These are phyloP conservation scores for Cephus runcator DNA, from an alignment of 2,888 invertebrate genomes.

Conservation along the genomic window DNA sequence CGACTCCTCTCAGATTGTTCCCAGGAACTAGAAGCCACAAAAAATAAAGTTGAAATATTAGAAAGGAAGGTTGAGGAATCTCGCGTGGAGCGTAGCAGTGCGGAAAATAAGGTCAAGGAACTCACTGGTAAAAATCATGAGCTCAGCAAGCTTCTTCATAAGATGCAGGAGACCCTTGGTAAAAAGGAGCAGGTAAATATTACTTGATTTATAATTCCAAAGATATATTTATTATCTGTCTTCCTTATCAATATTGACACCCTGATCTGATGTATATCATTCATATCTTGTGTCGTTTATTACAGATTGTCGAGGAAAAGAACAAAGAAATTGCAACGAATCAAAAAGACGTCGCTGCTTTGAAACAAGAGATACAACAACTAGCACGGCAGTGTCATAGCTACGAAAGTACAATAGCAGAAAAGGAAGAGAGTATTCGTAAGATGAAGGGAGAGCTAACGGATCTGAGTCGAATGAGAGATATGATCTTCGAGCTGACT, in stretches of 20 bases:
- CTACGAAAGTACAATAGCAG: slow-evolving; percentile 46
- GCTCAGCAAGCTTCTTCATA: slow-evolving; percentile 32
- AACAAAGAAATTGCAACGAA: slow-evolving; percentile 44
- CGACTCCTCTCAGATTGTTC: slow-evolving; percentile 25
- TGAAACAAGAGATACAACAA: slow-evolving; percentile 53
- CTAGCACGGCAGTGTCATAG: slow-evolving; percentile 41
- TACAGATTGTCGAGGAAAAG: slow-evolving; percentile 48
- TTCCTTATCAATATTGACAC: neutral
- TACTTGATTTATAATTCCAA: neutral
- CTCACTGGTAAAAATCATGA: slow-evolving; percentile 35
- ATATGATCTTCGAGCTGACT: slow-evolving; percentile 58
- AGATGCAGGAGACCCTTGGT: slow-evolving; percentile 43
- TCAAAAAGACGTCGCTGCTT: slow-evolving; percentile 47
- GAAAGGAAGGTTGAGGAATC: slow-evolving; percentile 38
- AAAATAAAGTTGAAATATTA: slow-evolving; percentile 36
- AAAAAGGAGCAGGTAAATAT: slow-evolving; percentile 49
- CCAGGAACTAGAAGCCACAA: slow-evolving; percentile 40
- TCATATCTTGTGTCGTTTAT: neutral
- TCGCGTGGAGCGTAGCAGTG: slow-evolving; percentile 29
- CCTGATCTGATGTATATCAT: neutral
- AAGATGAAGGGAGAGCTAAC: slow-evolving; percentile 45
- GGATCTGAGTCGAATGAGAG: slow-evolving; percentile 55
- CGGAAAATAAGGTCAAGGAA: slow-evolving; percentile 30
- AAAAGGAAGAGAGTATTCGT: slow-evolving; percentile 46
- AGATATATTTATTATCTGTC: neutral